Evolutionary conservation across 2,797 vertebrate species (phyloP).

Genomic region (Hylomyscus alleni): DNA sequence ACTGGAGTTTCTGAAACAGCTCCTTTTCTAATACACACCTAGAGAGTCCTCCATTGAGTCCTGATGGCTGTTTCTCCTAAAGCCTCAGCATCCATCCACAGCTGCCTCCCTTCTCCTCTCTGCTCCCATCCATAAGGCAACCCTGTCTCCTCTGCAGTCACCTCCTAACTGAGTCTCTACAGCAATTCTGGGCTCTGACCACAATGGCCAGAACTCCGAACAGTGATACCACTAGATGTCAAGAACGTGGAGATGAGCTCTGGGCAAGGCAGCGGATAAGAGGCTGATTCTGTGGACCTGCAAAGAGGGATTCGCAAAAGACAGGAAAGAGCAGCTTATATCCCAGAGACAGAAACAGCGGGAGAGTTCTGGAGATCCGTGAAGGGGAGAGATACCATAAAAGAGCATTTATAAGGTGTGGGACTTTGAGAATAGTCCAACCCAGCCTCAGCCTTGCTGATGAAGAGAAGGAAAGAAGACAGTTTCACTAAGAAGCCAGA

Average conservation of each 20-base stretch:
- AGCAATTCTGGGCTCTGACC: background rate
- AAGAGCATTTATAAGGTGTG: background rate
- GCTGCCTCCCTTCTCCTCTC: background rate
- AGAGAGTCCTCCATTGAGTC: background rate
- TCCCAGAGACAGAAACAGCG: background rate
- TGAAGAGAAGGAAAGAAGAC: background rate
- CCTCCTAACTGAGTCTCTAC: background rate
- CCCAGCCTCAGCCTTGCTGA: background rate
- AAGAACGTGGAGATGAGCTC: background rate
- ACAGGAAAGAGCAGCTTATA: background rate
- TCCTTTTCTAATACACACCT: background rate
- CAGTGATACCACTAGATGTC: background rate
- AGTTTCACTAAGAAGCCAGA: background rate
- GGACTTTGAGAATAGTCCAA: background rate
- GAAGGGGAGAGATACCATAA: background rate
- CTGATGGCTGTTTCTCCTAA: background rate
- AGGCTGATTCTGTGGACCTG: background rate
- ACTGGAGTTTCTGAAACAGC: background rate
- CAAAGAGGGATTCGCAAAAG: background rate
- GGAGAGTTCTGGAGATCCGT: background rate
- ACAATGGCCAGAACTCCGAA: background rate
- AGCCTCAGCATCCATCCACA: background rate
- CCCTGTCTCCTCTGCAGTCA: background rate
- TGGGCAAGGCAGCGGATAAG: background rate
- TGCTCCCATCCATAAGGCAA: background rate